Evolutionary conservation across 2,888 invertebrate species (phyloP).

Genomic region (Microdon myrmicae): DNA sequence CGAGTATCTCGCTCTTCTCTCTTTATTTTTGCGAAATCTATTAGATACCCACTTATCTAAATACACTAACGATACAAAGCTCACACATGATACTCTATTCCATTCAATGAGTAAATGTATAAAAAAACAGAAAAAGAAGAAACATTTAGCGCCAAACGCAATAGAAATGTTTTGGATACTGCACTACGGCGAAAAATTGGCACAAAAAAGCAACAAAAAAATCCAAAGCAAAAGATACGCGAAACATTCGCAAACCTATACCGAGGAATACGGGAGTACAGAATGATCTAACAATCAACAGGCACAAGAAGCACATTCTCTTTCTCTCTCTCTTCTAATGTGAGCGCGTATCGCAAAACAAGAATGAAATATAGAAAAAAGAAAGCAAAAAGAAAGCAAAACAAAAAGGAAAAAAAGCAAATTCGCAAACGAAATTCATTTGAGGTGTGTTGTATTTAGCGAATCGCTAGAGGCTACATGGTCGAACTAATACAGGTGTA

Average conservation of each 20-base stretch:
- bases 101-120: neutral
- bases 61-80: conserved; percentile 34
- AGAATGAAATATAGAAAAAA: conserved; percentile 13
- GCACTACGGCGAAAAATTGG: conserved; percentile 41
- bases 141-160: conserved; percentile 41
- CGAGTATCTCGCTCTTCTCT: conserved; percentile 36
- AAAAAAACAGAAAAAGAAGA: conserved; percentile 9
- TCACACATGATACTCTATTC: conserved; percentile 32
- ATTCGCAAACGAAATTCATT: conserved; percentile 40
- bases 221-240: too few species aligned
- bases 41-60: conserved; percentile 6
- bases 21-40: conserved; percentile 23
- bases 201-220: conserved; percentile 32
- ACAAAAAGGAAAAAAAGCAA: conserved; percentile 15
- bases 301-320: too few species aligned
- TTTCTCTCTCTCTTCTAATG: too few species aligned
- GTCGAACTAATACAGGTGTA: conserved; percentile 46
- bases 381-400: conserved; percentile 9
- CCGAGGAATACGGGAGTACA: too few species aligned
- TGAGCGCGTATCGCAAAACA: too few species aligned
- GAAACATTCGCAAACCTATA: too few species aligned
- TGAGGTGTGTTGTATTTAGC: conserved; percentile 32
- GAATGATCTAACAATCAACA: too few species aligned
- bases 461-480: conserved; percentile 34
- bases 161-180: conserved; percentile 32